A percentile compares a stretch with the other conserved stretches of the same genome.
Evolutionary conservation across 2,888 invertebrate genomes (phyloP).

Genomic region (Eupeodes latifasciatus): DNA sequence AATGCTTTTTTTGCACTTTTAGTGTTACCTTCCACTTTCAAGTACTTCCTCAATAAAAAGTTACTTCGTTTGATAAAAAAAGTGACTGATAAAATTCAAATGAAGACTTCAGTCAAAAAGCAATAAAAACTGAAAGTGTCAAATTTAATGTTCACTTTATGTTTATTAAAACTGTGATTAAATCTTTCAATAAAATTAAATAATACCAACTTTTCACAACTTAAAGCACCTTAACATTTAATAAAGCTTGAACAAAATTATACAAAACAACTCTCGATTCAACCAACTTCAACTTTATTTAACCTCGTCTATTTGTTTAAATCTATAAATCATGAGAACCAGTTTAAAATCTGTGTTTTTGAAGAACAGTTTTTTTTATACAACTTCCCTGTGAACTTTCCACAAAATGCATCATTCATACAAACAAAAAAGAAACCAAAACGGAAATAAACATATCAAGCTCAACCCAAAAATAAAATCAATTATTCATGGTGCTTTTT

Average conservation of each 20-base stretch:
- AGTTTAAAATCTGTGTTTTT: conserved; percentile 22
- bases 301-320: conserved; percentile 6
- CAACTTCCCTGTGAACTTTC: conserved; percentile 26
- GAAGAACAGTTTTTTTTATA: conserved; percentile 14
- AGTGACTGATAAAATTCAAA: neutral
- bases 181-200: conserved; percentile 12
- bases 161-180: neutral
- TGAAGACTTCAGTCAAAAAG: no score
- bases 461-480: conserved; percentile 47
- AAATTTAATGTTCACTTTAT: conserved; percentile 2
- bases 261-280: neutral
- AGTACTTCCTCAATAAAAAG: conserved; percentile 1
- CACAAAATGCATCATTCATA: conserved; percentile 28
- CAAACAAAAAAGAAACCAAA: conserved; percentile 1
- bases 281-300: neutral
- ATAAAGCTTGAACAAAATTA: neutral
- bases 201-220: neutral
- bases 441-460: conserved; percentile 53
- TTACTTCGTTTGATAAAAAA: neutral
- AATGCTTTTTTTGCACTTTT: neutral
- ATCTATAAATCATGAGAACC: conserved; percentile 34
- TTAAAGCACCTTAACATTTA: neutral
- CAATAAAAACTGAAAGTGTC: conserved; percentile 6
- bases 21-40: neutral
- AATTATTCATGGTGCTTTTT: conserved; percentile 50